Evolutionary conservation across 1,140 invertebrate genomes (phyloP).

Genomic region (Atta cephalotes): DNA sequence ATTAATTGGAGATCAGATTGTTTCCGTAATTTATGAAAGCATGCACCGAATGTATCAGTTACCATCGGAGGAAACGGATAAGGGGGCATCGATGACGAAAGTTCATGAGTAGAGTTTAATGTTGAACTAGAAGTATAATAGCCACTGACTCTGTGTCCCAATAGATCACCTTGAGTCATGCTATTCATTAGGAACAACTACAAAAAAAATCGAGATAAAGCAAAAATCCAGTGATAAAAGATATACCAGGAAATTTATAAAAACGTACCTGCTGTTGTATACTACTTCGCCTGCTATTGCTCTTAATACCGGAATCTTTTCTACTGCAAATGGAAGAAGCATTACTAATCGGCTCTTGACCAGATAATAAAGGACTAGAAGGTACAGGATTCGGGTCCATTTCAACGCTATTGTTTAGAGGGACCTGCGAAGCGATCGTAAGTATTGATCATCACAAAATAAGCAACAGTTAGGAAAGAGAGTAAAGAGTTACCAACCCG

Average conservation of each 20-base stretch:
- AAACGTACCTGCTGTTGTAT: conserved; percentile 92
- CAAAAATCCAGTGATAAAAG: conserved; percentile 9
- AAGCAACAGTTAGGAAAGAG: not conserved
- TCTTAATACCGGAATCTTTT: conserved; percentile 95
- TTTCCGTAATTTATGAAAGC: conserved; percentile 93
- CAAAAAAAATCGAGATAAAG: conserved; percentile 32
- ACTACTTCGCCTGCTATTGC: conserved; percentile 93
- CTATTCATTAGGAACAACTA: conserved; percentile 90
- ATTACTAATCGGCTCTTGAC: conserved; percentile 90
- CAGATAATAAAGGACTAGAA: conserved; percentile 83
- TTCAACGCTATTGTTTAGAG: conserved; percentile 81
- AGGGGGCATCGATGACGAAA: conserved; percentile 82
- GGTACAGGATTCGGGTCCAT: conserved; percentile 84
- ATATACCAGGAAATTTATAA: not conserved
- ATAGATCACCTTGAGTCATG: conserved; percentile 91
- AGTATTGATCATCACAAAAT: conserved; percentile 5
- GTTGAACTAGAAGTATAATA: conserved; percentile 94
- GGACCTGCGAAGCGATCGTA: conserved; percentile 65
- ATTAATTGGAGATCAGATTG: conserved; percentile 95
- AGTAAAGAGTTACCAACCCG: conserved; percentile 66
- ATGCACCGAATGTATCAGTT: conserved; percentile 88
- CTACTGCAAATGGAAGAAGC: conserved; percentile 92
- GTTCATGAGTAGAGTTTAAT: conserved; percentile 85
- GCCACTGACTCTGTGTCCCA: conserved; percentile 93
- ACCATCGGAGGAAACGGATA: conserved; percentile 85